Evolutionary conservation across 2,797 vertebrate genomes (phyloP).

Genomic region (Acanthis flammea): DNA sequence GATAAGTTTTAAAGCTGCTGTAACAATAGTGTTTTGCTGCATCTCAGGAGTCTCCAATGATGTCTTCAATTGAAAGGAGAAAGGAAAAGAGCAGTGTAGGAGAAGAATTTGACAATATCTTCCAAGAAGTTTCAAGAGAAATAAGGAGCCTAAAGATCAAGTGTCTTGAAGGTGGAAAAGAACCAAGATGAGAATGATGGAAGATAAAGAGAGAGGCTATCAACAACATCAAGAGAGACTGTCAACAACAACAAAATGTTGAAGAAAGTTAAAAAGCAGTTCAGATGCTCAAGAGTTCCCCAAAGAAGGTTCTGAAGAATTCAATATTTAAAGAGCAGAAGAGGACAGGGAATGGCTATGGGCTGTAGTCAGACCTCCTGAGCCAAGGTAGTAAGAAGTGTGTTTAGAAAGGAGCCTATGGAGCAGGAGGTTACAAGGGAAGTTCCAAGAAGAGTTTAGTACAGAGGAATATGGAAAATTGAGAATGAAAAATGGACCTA

Average conservation of each 20-base stretch:
- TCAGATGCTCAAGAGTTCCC: not conserved
- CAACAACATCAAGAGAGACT: not conserved
- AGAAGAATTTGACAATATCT: not conserved
- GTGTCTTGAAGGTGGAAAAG: not conserved
- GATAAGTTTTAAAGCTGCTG: not conserved
- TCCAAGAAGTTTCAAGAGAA: not conserved
- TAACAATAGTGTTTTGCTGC: not conserved
- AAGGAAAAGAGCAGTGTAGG: not conserved
- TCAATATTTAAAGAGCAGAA: not conserved
- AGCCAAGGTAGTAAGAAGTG: not conserved
- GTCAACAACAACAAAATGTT: not conserved
- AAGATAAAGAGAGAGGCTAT: not conserved
- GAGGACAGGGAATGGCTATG: not conserved
- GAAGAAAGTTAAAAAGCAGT: not conserved
- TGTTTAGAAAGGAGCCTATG: not conserved
- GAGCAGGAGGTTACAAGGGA: not conserved
- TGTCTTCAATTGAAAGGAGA: not conserved
- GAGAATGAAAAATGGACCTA: not conserved
- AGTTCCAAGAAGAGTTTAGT: not conserved
- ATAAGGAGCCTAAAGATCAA: not conserved
- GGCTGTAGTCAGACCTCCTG: not conserved
- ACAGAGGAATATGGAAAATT: not conserved
- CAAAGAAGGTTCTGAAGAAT: not conserved
- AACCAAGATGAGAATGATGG: not conserved
- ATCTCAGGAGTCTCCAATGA: not conserved